Base-by-base conservation (phyloP, 2,797 vertebrate genomes). In the Acropternis orthonyx region DNA sequence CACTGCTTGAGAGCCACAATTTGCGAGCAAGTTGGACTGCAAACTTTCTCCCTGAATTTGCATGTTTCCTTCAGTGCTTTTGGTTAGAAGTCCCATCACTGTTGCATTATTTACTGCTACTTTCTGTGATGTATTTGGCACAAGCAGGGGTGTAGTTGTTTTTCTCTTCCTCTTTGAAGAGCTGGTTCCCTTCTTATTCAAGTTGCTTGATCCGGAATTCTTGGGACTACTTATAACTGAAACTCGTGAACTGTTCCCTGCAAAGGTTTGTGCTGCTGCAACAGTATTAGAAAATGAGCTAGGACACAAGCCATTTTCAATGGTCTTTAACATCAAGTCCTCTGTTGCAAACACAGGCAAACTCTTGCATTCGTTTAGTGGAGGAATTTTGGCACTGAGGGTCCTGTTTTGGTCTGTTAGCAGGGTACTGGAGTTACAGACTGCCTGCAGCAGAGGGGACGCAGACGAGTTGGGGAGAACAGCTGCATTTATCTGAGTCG, bases 121-220 rank as follows among this genome's bases (percentile, higher is more conserved):
- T 48, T 97, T 98, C 34, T 97, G 95, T 51, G 97, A 93, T 15
- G 85, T 66, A 48, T 49, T 93, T n/a, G 97, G 93, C 6, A 92
- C 77, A 86, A 96, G 97, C 46, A 98, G 87, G 44, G 97, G 95
- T 7, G 97, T 91, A 80, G 96, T 44, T 66, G 94, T 90, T 98
- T 98, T 98, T 91, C 98, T 98, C 95, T 97, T 98, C 96, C 97
- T 98, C 85, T 98, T 98, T 82, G 98, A 98, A 97, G 98, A 97
- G 81, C 97, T 97, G 72, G 96, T 97, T 81, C 98, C 98, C 73
- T 98, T 98, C 96, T 98, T 98, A 96, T 97, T 97, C 79, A 97
- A 78, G 55, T 86, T 96, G 83, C 96, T 97, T 59, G 97, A 95
- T 56, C 97, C 95, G 55, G 95, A 91, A 91, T 97, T 98, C 85